Evolutionary conservation across 2,888 invertebrate species (phyloP).

Genomic region (Drosophila antonietae): DNA sequence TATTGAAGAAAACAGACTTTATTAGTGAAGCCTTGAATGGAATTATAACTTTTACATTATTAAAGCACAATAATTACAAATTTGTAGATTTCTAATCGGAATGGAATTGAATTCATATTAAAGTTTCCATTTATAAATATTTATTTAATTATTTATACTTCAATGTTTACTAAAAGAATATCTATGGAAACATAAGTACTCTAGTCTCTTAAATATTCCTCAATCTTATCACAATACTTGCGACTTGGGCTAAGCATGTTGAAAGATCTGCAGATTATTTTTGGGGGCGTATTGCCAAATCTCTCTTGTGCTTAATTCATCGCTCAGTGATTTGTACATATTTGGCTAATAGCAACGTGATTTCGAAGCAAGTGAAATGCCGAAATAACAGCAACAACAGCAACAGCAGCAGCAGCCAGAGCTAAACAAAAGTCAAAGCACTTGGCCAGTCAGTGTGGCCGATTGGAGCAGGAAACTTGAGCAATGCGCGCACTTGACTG

Average conservation of each 20-base stretch:
- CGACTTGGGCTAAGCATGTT: background rate
- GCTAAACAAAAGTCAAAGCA: constrained; percentile 49
- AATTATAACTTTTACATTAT: background rate
- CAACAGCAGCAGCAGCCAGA: constrained; percentile 11
- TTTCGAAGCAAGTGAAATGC: constrained; percentile 56
- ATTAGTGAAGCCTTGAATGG: background rate
- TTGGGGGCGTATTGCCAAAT: constrained; percentile 23
- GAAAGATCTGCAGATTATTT: constrained; percentile 1
- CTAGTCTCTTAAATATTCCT: background rate
- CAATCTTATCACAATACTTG: constrained; percentile 11
- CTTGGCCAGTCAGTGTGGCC: constrained; percentile 50
- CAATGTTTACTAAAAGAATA: background rate
- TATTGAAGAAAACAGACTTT: background rate
- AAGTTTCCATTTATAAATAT: too few relatives aligned
- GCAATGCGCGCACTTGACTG: constrained; percentile 67
- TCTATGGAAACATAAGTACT: background rate
- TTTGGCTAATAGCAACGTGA: constrained; percentile 35
- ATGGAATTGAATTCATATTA: background rate
- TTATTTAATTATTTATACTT: background rate
- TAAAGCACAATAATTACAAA: background rate
- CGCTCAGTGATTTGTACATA: constrained; percentile 27
- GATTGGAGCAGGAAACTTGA: constrained; percentile 69
- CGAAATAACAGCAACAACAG: constrained; percentile 26
- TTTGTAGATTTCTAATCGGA: background rate
- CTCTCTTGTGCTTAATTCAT: constrained; percentile 37